These are phyloP conservation scores for Podabrus alpinus DNA, from an alignment of 2,888 invertebrate genomes.

Conservation along the genomic window DNA sequence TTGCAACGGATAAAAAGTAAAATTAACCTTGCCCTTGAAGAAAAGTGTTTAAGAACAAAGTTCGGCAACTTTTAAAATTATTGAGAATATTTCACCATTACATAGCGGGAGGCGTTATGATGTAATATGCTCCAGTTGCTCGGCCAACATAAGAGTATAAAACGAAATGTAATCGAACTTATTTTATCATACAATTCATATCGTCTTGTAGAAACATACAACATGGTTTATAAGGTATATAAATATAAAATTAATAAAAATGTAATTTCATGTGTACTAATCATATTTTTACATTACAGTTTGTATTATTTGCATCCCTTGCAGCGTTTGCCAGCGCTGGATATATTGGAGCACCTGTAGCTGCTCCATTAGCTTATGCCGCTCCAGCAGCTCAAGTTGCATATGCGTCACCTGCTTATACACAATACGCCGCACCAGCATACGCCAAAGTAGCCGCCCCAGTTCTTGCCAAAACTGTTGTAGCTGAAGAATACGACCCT, in stretches of 20 bases:
- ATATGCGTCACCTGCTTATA: conserved; percentile 32
- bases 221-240: conserved; percentile 25
- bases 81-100: background rate
- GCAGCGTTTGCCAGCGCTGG: conserved; percentile 35
- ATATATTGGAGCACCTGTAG: conserved; percentile 21
- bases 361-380: conserved; percentile 32
- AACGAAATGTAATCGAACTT: background rate
- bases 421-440: conserved; percentile 35
- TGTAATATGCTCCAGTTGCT: background rate
- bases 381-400: conserved; percentile 16
- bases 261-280: conserved; percentile 32
- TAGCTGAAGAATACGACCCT: conserved; percentile 56
- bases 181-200: conserved; percentile 12
- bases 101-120: conserved; percentile 2
- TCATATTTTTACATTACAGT: conserved; percentile 22
- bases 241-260: background rate
- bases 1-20: background rate
- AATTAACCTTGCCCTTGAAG: conserved; percentile 2
- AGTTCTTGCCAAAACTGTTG: conserved; percentile 43
- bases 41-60: background rate
- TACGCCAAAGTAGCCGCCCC: conserved; percentile 31
- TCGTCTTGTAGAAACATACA: background rate
- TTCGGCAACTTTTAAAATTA: conserved; percentile 1
- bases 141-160: conserved; percentile 1
- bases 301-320: conserved; percentile 31